Evolutionary conservation across 2,113 vertebrate genomes (phyloP).

Genomic region (Ailuropoda melanoleuca): DNA sequence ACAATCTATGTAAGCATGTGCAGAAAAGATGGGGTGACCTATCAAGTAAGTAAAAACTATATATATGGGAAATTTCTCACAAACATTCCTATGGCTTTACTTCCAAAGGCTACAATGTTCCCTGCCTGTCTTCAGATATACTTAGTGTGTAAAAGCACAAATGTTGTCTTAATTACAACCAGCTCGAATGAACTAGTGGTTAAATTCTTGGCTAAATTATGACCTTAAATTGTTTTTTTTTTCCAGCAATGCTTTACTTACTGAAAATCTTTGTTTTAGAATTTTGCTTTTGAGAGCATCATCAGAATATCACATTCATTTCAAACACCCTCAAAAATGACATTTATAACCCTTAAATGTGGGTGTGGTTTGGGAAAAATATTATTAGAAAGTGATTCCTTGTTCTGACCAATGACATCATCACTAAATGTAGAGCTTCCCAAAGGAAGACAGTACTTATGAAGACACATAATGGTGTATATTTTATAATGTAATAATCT

Average conservation of each 20-base stretch:
- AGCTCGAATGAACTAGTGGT: background rate
- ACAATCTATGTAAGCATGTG: background rate
- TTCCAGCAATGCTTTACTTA: constrained; percentile 34
- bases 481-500: background rate
- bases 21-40: background rate
- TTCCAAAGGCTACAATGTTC: background rate
- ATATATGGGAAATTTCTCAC: background rate
- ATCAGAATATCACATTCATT: constrained; percentile 10
- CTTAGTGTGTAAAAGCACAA: background rate
- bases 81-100: background rate
- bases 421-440: background rate
- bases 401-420: background rate
- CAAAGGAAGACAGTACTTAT: background rate
- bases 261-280: background rate
- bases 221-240: background rate
- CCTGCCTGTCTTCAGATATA: background rate
- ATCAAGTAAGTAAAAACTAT: background rate
- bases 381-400: background rate
- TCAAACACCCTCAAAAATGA: background rate
- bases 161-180: background rate
- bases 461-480: background rate
- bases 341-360: background rate
- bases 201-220: background rate
- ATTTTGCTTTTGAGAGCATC: background rate
- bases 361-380: background rate